Base-by-base conservation (phyloP, 2,888 invertebrate genomes). In the Sphinx pinastri region DNA sequence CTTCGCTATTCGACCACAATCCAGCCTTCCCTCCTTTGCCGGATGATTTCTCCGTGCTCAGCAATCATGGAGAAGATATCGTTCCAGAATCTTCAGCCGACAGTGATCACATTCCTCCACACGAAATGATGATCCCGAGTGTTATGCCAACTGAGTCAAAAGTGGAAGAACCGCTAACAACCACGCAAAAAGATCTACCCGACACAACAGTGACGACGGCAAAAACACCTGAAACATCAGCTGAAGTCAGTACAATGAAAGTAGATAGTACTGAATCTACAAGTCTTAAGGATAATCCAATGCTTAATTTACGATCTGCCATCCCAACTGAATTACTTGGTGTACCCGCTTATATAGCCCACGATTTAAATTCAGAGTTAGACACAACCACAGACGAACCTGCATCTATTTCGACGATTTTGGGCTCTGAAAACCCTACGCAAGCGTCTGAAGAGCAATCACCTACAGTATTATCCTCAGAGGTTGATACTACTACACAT, bases 1-100 rank as follows among this genome's bases (percentile, higher is more conserved):
- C 83, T 4, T 79, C 82, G 12, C 73, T 84, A 13, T 87, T 90
- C 16, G 93, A 93, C 55, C 93, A 90, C 67, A 93, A 93, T 72
- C 94, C 94, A 12, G 93, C 93, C 8, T 94, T 94, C 70, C 94
- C 94, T 0, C 94, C 94, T 0, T 81, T 93, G 45, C 93, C 93
- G 7, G 94, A 94, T 75, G 94, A 94, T 75, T 82, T 94, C 52
- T 88, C 91, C 25, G 90, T 90, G 12, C 75, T 87, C 4, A 85
- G 88, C 59, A 91, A 89, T 73, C 93, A 92, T 57, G 93, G 91
- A 45, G 93, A 93, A 70, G 93, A 92, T 76, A 84, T 86, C 66
- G 83, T 88, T 38, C 84, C 87, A 2, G 93, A 93, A 72, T 86
- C 84, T 69, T 84, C 81, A 58, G 79, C 81, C 57, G 91, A 92